Evolutionary conservation across 2,113 vertebrate species (phyloP), one percentile per base, ranked within the genome.

Genomic region (Pithys albifrons): DNA sequence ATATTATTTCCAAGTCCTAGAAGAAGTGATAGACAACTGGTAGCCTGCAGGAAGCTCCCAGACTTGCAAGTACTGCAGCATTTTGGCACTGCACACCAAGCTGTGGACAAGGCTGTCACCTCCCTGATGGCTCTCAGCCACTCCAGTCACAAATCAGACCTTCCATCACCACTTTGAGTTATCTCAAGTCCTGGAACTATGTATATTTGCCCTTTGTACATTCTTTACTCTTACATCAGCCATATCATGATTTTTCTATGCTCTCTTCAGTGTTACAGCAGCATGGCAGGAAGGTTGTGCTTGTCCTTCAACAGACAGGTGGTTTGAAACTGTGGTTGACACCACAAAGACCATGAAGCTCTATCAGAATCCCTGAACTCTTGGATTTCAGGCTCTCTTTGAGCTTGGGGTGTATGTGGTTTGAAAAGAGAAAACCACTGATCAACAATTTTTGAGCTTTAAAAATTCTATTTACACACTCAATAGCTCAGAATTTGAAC

Each of bases 21-120:
- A 45, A 78, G 73, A 52, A 89, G 88, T 8, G 58, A 88, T 9
- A 93, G 91, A 93, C 88, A 90, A 83, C 54, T 29, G 62, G 85
- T 76, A 88, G 74, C 88, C 93, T 73, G 49, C 66, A 28, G 81
- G 81, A 95, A 76, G 54, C 7, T 3, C 23, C 0, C 73, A 72
- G 77, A 27, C 62, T 78, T 55, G 46, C 52, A 85, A 73, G 48
- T 14, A 82, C 65, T 3, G 1, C 35, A 72, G 75, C 23, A 4
- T 70, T 57, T 55, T 41, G 67, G 75, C 65, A 69, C 45, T 29
- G 15, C 7, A 3, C 39, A 51, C 43, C 65, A 51, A 93, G 77
- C 70, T 85, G 81, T 15, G 85, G 96, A 75, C 90, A 55, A 4
- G 62, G 58, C 66, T 61, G 85, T 41, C 39, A 35, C 89, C 93